A percentile compares a stretch with the other conserved stretches of the same genome.
phyloP scores from a whole-genome alignment of 2,113 vertebrate genomes.

The Aegithalos caudatus region DNA sequence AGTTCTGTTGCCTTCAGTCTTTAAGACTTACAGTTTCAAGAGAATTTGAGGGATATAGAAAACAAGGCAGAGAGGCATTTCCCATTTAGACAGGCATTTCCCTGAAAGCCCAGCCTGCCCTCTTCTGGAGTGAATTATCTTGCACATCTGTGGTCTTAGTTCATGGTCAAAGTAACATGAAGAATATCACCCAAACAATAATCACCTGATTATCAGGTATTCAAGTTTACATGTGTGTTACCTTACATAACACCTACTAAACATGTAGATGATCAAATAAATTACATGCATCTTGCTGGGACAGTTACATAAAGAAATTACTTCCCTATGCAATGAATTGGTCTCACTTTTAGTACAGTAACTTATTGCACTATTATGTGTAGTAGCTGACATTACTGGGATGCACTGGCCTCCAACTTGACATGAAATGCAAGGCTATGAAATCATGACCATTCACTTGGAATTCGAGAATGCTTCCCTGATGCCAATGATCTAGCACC shows the following conservation, averaged over 20 bases:
- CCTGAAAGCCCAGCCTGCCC: slow-evolving; percentile 25
- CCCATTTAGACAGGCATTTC: background rate
- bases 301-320: background rate
- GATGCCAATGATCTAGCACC: background rate
- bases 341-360: background rate
- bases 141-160: background rate
- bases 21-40: background rate
- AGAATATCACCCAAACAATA: background rate
- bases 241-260: background rate
- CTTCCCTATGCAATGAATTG: background rate
- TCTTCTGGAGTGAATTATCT: slow-evolving; percentile 6
- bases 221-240: background rate
- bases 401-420: background rate
- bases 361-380: background rate
- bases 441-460: background rate
- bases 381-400: background rate
- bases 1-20: background rate
- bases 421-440: background rate
- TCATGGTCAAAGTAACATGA: background rate
- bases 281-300: background rate
- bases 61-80: background rate
- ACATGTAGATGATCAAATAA: background rate
- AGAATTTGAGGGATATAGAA: background rate
- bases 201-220: background rate
- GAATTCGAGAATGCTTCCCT: background rate